Base-by-base conservation (phyloP, 2,797 vertebrate species). In the Columba guinea region DNA sequence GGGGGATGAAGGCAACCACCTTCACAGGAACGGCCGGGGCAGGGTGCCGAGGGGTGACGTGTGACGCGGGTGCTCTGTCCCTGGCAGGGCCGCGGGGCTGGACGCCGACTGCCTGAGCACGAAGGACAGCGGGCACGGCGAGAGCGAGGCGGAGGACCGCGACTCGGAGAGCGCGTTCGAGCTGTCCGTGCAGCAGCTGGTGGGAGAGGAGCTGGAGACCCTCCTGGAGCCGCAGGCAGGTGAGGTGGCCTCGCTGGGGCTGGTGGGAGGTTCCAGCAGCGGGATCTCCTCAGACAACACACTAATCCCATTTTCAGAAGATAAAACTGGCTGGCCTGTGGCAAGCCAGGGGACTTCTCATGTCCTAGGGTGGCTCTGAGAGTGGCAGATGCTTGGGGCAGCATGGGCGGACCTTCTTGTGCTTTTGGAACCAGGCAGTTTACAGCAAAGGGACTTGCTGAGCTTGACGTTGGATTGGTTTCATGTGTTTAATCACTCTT, bases 71-170 rank as follows among this genome's bases (percentile, higher is more conserved):
- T 23, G 60, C 48, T 44, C 22, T 49, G 86, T 23, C 39, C 89
- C 52, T 93, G 12, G 34, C 96, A 99, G 99, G 95, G 98, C 97
- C 34, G 96, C 96, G 7, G 97, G 96, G 44, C 98, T 98, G 97
- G 99, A 99, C 48, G 94, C 97, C 0, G 99, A 99, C 46, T 98
- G 98, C 97, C 97, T 98, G 94, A 98, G 98, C 89, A 98, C 98
- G 35, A 99, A 99, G 96, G 98, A 99, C 98, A 99, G 98, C 3
- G 98, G 98, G 46, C 99, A 99, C 2, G 98, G 98, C 0, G 99
- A 99, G 96, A 98, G 98, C 3, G 99, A 99, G 85, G 98, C 98
- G 1, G 99, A 99, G 21, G 99, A 99, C 41, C 95, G 98, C 13
- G 98, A 99, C 90, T 98, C 97, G 37, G 99, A 99, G 59, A 96